phyloP scores from a whole-genome alignment of 2,113 vertebrate species.

The Callaeas wilsoni region DNA sequence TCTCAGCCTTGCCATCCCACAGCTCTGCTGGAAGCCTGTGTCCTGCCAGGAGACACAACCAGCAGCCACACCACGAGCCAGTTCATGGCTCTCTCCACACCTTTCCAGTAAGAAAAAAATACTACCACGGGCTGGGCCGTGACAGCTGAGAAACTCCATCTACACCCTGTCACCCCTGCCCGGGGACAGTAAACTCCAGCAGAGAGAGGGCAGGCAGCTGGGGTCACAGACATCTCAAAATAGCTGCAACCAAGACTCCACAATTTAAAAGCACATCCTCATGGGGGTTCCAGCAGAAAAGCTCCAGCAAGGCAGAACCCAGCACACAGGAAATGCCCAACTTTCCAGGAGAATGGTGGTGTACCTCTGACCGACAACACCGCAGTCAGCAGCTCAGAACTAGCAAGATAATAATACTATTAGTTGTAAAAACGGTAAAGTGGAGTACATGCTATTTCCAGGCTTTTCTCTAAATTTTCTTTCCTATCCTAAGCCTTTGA shows the following conservation, averaged over 20 bases:
- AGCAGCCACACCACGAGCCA: not conserved
- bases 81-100: not conserved
- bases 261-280: not conserved
- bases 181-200: not conserved
- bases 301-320: not conserved
- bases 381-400: not conserved
- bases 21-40: not conserved
- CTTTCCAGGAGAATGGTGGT: not conserved
- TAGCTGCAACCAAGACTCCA: not conserved
- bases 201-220: not conserved
- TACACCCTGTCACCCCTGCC: not conserved
- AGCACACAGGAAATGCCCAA: fast-evolving
- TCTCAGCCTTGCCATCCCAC: not conserved
- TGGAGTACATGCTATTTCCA: not conserved
- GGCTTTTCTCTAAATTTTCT: not conserved
- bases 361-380: not conserved
- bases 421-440: not conserved
- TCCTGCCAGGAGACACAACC: not conserved
- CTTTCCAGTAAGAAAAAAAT: not conserved
- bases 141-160: not conserved
- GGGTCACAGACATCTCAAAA: not conserved
- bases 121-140: not conserved
- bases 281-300: not conserved
- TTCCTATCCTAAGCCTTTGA: not conserved
- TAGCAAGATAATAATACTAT: not conserved